Evolutionary conservation across 2,113 vertebrate genomes (phyloP).

Genomic region (Orthonyx spaldingii): DNA sequence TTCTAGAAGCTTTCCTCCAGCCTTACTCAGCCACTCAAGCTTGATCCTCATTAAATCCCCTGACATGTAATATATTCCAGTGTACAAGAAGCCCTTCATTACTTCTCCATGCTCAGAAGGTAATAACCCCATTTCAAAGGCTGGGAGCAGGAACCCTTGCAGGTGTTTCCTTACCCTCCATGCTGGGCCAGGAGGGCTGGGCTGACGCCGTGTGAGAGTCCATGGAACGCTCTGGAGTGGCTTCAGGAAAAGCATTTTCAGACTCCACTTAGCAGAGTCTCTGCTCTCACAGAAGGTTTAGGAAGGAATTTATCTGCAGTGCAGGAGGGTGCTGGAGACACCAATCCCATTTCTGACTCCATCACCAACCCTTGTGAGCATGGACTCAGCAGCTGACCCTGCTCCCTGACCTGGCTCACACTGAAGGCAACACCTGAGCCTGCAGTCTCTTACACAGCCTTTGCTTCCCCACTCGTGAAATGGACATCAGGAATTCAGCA

Average conservation of each 20-base stretch:
- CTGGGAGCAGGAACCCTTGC: slow-evolving; percentile 38
- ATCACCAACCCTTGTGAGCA: background rate
- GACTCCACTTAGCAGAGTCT: background rate
- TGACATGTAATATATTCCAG: slow-evolving; percentile 60
- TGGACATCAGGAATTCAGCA: background rate
- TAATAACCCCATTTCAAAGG: slow-evolving; percentile 56
- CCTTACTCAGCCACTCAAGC: slow-evolving; percentile 55
- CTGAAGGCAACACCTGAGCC: background rate
- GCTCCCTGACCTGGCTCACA: background rate
- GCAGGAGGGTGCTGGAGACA: background rate
- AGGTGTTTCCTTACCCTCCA: slow-evolving; percentile 33
- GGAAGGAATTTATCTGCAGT: background rate
- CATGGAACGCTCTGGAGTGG: background rate
- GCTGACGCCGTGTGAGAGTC: background rate
- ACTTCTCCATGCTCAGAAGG: slow-evolving; percentile 43
- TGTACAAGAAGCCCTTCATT: slow-evolving; percentile 51
- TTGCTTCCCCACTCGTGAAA: background rate
- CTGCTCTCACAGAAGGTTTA: background rate
- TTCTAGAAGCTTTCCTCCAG: slow-evolving; percentile 59
- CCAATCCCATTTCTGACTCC: background rate
- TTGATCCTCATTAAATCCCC: slow-evolving; percentile 66
- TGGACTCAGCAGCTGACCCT: background rate
- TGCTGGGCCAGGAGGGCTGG: background rate
- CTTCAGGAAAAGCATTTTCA: background rate
- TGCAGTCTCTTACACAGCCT: background rate